phyloP scores from a whole-genome alignment of 2,113 vertebrate genomes.

The Anoplopoma fimbria region DNA sequence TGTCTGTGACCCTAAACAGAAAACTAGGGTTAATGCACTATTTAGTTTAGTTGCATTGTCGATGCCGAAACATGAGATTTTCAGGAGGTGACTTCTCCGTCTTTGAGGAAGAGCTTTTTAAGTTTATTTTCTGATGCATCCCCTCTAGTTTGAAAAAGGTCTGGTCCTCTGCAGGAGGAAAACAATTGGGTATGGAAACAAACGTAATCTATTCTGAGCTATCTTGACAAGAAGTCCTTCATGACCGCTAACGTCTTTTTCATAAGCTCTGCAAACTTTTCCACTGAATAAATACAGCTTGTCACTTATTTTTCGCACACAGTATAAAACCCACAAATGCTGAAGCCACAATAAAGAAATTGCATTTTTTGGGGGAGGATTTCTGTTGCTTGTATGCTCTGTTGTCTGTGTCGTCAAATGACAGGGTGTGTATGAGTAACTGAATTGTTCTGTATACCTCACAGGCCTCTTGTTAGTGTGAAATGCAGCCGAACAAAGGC shows the following conservation, averaged over 20 bases:
- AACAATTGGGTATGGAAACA: constrained; percentile 52
- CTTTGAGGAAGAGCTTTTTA: neutral
- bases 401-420: constrained; percentile 46
- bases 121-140: neutral
- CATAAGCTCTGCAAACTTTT: constrained; percentile 38
- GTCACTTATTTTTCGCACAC: neutral
- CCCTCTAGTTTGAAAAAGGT: neutral
- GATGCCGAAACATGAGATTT: neutral
- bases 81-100: neutral
- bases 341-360: constrained; percentile 19
- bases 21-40: neutral
- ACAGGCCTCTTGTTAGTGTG: constrained; percentile 77
- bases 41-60: neutral
- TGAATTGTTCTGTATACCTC: constrained; percentile 28
- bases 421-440: constrained; percentile 33
- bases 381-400: neutral
- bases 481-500: constrained; percentile 85
- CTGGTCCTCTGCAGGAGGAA: constrained; percentile 10
- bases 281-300: constrained; percentile 20
- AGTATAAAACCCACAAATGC: neutral
- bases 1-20: neutral
- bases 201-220: constrained; percentile 45
- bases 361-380: neutral
- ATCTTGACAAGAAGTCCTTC: constrained; percentile 46
- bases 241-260: constrained; percentile 44